These are phyloP conservation scores for Acanthurus lineatus DNA, from an alignment of 2,797 vertebrate genomes.

Conservation along the genomic window DNA sequence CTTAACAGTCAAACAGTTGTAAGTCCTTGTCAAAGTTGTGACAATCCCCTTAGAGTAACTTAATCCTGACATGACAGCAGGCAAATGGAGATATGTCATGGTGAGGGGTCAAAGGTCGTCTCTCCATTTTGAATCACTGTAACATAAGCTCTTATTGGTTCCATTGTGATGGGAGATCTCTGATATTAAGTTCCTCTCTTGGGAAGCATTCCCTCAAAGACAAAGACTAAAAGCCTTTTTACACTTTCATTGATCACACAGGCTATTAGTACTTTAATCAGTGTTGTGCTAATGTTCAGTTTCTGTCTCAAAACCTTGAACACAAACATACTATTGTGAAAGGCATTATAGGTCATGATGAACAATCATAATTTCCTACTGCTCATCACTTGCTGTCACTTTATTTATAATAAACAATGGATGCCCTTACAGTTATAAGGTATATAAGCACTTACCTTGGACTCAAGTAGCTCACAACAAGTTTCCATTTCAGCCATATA, in stretches of 20 bases:
- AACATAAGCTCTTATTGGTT: conserved; percentile 75
- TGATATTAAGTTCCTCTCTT: conserved; percentile 49
- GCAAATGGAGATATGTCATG: conserved; percentile 55
- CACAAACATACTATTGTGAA: background rate
- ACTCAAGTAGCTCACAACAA: conserved; percentile 90
- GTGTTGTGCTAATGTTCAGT: background rate
- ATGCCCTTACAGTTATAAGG: background rate
- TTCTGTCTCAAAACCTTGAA: background rate
- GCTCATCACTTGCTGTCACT: background rate
- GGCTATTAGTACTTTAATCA: background rate
- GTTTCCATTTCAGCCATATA: conserved; percentile 88
- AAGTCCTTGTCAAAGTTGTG: conserved; percentile 37
- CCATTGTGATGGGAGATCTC: conserved; percentile 42
- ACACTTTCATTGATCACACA: conserved; percentile 7
- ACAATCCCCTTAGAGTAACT: conserved; percentile 51
- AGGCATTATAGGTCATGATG: background rate
- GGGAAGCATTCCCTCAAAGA: conserved; percentile 2
- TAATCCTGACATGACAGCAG: conserved; percentile 64
- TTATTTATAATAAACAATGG: background rate
- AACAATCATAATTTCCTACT: background rate
- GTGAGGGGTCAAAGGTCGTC: conserved; percentile 69
- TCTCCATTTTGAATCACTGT: conserved; percentile 62
- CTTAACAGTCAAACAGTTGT: conserved; percentile 10
- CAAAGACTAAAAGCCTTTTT: conserved; percentile 20
- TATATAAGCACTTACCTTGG: conserved; percentile 82